Evolutionary conservation across 2,797 vertebrate species (phyloP).

Genomic region (Pelobates cultripes): DNA sequence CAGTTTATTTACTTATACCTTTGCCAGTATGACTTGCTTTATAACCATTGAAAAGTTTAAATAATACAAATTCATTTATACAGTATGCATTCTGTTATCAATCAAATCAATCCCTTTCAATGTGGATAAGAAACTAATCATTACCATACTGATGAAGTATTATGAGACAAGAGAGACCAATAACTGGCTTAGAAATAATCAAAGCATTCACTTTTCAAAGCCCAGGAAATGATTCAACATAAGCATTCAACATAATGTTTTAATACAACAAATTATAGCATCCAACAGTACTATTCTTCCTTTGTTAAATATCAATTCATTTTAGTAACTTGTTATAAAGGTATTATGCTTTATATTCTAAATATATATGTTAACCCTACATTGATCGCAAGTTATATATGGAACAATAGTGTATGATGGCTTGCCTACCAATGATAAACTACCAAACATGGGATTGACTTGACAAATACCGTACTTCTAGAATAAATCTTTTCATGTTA

Average conservation of each 20-base stretch:
- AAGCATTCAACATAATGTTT: too few species aligned
- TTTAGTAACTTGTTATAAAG: not conserved
- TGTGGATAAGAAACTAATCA: not conserved
- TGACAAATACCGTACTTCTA: too few species aligned
- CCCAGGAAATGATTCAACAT: not conserved
- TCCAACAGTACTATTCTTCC: not conserved
- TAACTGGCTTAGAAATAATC: not conserved
- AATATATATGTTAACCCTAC: too few species aligned
- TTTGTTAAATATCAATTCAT: not conserved
- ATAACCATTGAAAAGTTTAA: not conserved
- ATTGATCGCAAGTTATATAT: too few species aligned
- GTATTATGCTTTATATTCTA: too few species aligned
- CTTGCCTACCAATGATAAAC: too few species aligned
- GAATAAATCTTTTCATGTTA: too few species aligned
- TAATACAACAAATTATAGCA: not conserved
- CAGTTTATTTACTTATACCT: not conserved
- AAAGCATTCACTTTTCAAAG: not conserved
- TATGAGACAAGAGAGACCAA: not conserved
- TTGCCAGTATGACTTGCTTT: not conserved
- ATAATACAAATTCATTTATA: constrained; percentile 3
- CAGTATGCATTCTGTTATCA: not conserved
- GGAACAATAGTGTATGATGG: too few species aligned
- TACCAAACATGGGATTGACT: too few species aligned
- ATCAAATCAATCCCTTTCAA: not conserved
- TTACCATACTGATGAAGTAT: constrained; percentile 6